A percentile compares a stretch with the other conserved stretches of the same genome.
phyloP scores from a whole-genome alignment of 2,113 vertebrate species.

The Chroicocephalus ridibundus region DNA sequence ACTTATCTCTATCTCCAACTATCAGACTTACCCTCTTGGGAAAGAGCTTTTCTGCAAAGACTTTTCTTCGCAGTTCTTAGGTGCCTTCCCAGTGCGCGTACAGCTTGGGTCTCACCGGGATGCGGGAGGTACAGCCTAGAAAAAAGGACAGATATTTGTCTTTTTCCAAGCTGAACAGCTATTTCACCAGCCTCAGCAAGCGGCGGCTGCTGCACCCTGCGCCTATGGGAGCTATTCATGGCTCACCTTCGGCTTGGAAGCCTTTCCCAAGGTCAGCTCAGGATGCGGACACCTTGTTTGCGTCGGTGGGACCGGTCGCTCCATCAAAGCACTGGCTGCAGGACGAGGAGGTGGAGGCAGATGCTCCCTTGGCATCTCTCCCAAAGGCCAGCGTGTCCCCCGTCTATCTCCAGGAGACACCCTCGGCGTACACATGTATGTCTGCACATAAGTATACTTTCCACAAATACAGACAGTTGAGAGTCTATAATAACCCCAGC shows the following conservation, averaged over 20 bases:
- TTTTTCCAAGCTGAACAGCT: not conserved
- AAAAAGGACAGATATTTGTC: too few species aligned
- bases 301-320: accelerated
- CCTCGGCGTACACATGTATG: accelerated
- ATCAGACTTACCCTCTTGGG: not conserved
- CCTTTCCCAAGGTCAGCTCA: not conserved
- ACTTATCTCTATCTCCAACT: not conserved
- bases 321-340: not conserved
- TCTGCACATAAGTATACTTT: accelerated
- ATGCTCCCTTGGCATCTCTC: not conserved
- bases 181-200: not conserved
- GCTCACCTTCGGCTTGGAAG: not conserved
- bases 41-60: not conserved
- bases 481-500: not conserved
- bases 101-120: not conserved
- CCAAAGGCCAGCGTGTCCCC: accelerated
- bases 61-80: not conserved
- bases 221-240: accelerated
- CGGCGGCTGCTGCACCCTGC: not conserved
- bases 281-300: accelerated
- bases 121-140: not conserved
- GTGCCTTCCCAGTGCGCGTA: not conserved
- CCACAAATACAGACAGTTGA: accelerated
- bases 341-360: not conserved
- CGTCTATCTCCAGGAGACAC: not conserved